These are phyloP conservation scores for Lutjanus erythropterus DNA, from an alignment of 2,113 vertebrate genomes.

Conservation along the genomic window DNA sequence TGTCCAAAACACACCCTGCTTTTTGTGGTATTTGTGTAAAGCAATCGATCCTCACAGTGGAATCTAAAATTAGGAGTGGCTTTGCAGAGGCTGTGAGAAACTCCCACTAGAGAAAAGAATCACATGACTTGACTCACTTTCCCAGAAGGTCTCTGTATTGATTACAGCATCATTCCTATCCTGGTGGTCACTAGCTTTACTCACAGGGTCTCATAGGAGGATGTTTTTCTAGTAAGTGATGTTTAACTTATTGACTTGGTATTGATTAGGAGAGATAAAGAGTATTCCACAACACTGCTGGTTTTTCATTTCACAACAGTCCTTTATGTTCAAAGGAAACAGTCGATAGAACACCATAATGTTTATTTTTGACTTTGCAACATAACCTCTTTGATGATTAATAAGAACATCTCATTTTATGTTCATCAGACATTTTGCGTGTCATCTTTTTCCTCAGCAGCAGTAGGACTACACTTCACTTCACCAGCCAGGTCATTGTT, in stretches of 20 bases:
- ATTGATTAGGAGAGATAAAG: slow-evolving; percentile 43
- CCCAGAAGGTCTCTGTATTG: slow-evolving; percentile 70
- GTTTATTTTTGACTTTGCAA: neutral
- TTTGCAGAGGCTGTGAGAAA: slow-evolving; percentile 44
- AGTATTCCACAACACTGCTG: neutral
- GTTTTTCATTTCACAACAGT: slow-evolving; percentile 21
- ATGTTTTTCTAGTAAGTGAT: slow-evolving; percentile 33
- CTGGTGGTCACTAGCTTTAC: slow-evolving; percentile 22
- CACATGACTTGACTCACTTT: slow-evolving; percentile 63
- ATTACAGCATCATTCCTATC: slow-evolving; percentile 58
- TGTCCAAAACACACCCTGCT: slow-evolving; percentile 22
- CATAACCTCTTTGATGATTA: neutral
- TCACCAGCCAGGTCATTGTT: neutral
- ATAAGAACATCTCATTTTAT: neutral
- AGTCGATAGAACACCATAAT: neutral
- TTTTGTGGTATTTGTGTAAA: slow-evolving; percentile 44
- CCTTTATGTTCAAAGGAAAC: neutral
- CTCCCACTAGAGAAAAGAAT: slow-evolving; percentile 24
- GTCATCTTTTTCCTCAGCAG: neutral
- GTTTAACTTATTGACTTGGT: slow-evolving; percentile 27
- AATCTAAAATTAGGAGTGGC: slow-evolving; percentile 69
- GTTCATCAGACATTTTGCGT: neutral
- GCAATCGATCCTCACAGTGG: slow-evolving; percentile 55
- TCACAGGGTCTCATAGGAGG: slow-evolving; percentile 33
- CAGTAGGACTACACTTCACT: neutral